Evolutionary conservation across 2,797 vertebrate species (phyloP).

Genomic region (Clamator glandarius): DNA sequence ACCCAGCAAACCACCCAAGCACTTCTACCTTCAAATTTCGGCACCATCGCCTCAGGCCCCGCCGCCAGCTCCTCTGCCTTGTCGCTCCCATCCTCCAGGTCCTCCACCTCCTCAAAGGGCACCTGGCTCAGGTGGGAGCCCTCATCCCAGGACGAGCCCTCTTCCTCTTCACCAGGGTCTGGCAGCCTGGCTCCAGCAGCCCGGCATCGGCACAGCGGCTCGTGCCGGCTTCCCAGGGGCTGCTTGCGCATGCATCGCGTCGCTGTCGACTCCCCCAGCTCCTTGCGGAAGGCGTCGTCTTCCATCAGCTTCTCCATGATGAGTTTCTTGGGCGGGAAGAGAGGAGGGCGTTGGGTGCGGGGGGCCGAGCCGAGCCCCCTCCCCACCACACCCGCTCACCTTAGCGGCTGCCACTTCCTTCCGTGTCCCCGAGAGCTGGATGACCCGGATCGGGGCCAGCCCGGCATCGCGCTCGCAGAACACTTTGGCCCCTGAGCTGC

Average conservation of each 20-base stretch:
- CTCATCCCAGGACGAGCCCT: not conserved
- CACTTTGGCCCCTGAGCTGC: constrained; percentile 86
- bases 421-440: constrained; percentile 85
- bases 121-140: constrained; percentile 17
- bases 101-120: not conserved
- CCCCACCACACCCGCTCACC: constrained; percentile 61
- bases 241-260: constrained; percentile 81
- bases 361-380: rapidly evolving
- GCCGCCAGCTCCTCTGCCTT: not conserved
- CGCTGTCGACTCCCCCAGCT: constrained; percentile 82
- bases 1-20: rapidly evolving
- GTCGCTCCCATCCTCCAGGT: not conserved
- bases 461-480: constrained; percentile 75
- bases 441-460: constrained; percentile 48
- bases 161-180: not conserved
- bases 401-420: constrained; percentile 86
- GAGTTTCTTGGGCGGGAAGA: constrained; percentile 75
- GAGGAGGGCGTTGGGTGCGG: not conserved
- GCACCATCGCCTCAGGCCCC: constrained; percentile 52
- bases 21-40: constrained; percentile 85
- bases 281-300: constrained; percentile 80
- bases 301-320: constrained; percentile 87
- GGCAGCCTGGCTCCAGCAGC: not conserved
- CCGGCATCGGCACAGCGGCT: no score
- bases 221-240: constrained; percentile 52